phyloP scores from a whole-genome alignment of 2,888 invertebrate species.

The Blastobasis adustella region DNA sequence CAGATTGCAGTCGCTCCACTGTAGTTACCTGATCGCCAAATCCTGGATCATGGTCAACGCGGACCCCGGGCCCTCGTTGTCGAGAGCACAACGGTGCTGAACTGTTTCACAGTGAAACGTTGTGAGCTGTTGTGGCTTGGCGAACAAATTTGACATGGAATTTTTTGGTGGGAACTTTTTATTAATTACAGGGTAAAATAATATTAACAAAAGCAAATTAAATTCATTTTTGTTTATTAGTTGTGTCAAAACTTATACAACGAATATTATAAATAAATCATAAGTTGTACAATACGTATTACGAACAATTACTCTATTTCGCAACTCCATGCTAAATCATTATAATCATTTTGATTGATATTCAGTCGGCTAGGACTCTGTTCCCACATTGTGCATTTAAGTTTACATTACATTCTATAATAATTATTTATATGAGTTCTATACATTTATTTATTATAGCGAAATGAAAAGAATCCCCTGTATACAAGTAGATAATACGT shows the following conservation, averaged over 20 bases:
- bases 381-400: conserved; percentile 3
- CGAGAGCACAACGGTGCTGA: too few relatives aligned
- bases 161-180: neutral
- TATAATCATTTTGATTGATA: conserved; percentile 2
- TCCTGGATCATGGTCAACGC: too few relatives aligned
- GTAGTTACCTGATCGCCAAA: too few relatives aligned
- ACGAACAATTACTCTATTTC: conserved; percentile 16
- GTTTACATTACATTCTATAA: neutral
- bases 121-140: too few relatives aligned
- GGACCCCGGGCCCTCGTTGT: too few relatives aligned
- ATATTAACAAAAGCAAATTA: neutral
- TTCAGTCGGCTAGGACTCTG: conserved; percentile 8
- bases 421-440: neutral
- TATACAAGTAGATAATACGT: neutral
- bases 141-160: too few relatives aligned
- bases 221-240: conserved; percentile 33
- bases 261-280: conserved; percentile 43
- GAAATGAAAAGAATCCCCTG: neutral
- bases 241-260: conserved; percentile 50
- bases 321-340: conserved; percentile 1
- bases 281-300: conserved; percentile 28
- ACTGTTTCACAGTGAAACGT: too few relatives aligned
- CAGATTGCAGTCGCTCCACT: too few relatives aligned
- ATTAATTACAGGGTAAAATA: neutral
- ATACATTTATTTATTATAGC: neutral